These are phyloP conservation scores for Struthidea cinerea DNA, from an alignment of 2,113 vertebrate genomes.

Conservation along the genomic window DNA sequence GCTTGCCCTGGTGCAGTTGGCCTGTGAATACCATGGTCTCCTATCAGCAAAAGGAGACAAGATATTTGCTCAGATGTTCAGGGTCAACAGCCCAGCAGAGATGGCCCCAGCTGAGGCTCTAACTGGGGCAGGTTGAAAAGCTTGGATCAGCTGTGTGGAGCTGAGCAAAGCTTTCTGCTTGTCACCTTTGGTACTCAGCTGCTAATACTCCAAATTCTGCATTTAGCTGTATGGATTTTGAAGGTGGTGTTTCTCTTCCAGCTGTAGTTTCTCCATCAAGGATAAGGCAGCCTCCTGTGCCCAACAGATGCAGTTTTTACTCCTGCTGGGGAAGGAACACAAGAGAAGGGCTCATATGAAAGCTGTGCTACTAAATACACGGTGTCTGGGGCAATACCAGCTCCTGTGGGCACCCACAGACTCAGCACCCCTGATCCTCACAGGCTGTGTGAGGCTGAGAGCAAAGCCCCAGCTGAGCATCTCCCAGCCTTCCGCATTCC, in stretches of 20 bases:
- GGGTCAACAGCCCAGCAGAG: background rate
- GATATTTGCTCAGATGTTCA: background rate
- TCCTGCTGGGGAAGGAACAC: background rate
- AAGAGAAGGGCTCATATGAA: background rate
- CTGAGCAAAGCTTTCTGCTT: background rate
- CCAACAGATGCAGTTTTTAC: background rate
- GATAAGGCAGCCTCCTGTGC: background rate
- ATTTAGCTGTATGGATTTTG: background rate
- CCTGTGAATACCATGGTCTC: background rate
- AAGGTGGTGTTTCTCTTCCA: background rate
- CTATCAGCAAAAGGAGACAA: background rate
- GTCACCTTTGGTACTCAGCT: background rate
- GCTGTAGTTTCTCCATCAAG: background rate
- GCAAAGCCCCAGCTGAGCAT: background rate
- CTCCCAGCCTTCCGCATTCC: background rate
- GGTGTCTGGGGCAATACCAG: background rate
- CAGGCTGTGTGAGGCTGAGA: background rate
- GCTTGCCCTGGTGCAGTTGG: background rate
- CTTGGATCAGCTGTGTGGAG: fast-evolving
- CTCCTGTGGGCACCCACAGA: background rate
- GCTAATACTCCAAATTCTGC: background rate
- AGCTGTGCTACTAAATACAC: fast-evolving
- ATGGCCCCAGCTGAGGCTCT: background rate
- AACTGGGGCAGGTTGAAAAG: background rate
- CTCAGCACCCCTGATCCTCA: background rate